Conservation (phyloP, 2,113 vertebrate genomes). For the Chloroceryle aenea region DNA sequence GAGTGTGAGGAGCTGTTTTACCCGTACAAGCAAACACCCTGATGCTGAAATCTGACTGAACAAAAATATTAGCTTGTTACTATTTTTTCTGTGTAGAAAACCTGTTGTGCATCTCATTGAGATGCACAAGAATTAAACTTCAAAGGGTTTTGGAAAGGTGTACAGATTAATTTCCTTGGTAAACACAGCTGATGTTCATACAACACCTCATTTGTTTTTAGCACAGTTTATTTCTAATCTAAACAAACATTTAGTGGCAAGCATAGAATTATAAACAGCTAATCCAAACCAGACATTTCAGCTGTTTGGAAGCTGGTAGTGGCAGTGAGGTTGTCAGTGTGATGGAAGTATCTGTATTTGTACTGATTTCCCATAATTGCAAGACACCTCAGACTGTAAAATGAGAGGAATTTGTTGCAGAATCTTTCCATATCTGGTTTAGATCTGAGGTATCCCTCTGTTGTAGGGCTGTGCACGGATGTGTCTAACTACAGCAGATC, state of each 20-base stretch:
- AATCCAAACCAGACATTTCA: neutral
- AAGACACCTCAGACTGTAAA: accelerated
- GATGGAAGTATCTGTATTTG: neutral
- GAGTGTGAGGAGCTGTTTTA: neutral
- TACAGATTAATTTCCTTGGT: neutral
- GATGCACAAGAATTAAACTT: neutral
- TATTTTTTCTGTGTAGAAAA: neutral
- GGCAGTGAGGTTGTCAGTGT: neutral
- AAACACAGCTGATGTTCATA: neutral
- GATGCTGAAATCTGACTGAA: neutral
- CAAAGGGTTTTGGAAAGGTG: neutral
- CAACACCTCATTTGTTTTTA: neutral
- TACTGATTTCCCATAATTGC: neutral
- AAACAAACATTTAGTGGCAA: neutral
- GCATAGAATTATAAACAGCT: neutral
- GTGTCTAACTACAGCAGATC: neutral
- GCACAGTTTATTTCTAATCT: neutral
- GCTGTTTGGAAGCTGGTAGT: neutral
- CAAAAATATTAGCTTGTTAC: neutral
- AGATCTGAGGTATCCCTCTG: neutral
- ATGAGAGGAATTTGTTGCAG: neutral
- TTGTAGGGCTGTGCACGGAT: neutral
- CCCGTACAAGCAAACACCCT: neutral
- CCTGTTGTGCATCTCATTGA: neutral
- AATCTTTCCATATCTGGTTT: neutral